Conservation (phyloP, 2,888 invertebrate species). For the Stenotaenia linearis region DNA sequence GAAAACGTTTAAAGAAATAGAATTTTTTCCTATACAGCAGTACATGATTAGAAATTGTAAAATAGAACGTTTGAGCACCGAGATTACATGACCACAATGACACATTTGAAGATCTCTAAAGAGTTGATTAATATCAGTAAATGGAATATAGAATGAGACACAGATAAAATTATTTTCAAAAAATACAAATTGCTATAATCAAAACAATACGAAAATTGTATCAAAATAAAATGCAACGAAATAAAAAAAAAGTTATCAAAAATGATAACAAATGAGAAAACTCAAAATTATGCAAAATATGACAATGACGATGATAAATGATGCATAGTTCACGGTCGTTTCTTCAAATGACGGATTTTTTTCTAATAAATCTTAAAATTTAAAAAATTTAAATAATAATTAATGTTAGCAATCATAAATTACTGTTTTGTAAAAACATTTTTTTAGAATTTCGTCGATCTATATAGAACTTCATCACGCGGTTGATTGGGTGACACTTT, state of each 20-base stretch:
- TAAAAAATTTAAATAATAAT: background rate
- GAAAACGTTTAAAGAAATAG: conserved; percentile 1
- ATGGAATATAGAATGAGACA: background rate
- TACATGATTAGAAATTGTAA: background rate
- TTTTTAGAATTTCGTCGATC: conserved; percentile 2
- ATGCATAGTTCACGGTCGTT: background rate
- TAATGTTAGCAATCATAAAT: too few relatives aligned
- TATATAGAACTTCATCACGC: background rate
- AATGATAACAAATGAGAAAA: background rate
- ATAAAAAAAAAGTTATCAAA: background rate
- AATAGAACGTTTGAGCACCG: conserved; percentile 20
- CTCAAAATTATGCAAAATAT: background rate
- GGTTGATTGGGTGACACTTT: background rate
- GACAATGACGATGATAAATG: background rate
- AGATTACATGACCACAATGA: conserved; percentile 8
- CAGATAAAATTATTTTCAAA: background rate
- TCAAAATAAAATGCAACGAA: background rate
- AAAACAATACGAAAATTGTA: background rate
- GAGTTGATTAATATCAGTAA: background rate
- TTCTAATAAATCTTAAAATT: background rate
- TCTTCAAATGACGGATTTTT: background rate
- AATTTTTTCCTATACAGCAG: background rate
- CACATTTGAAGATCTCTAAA: background rate
- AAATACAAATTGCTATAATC: background rate
- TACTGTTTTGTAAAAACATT: too few relatives aligned